These are phyloP conservation scores for Micrasema minimum DNA, from an alignment of 1,140 invertebrate genomes.

Conservation along the genomic window DNA sequence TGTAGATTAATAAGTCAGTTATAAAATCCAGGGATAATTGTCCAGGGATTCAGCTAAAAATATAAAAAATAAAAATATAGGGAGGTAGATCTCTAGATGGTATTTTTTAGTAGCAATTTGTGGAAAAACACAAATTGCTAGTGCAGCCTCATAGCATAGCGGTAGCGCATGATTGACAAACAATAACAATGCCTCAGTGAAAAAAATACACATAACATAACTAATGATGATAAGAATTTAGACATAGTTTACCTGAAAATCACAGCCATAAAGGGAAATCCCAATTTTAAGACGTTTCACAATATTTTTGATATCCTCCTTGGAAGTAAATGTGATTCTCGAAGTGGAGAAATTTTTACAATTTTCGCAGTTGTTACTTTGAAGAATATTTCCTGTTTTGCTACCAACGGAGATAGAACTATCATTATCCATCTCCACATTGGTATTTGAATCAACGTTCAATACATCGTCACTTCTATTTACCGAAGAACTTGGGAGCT, in stretches of 20 bases:
- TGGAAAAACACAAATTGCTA: no score
- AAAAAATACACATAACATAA: no score
- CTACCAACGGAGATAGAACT: conserved; percentile 57
- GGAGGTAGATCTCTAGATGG: no score
- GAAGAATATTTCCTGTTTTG: conserved; percentile 51
- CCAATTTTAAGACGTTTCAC: conserved; percentile 62
- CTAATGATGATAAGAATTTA: neutral
- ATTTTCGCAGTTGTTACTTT: neutral
- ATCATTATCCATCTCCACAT: neutral
- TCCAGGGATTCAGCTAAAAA: neutral
- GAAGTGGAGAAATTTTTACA: conserved; percentile 43
- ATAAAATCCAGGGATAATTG: neutral
- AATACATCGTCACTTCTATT: neutral
- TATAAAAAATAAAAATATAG: neutral
- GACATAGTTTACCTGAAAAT: conserved; percentile 58
- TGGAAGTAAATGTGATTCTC: conserved; percentile 56
- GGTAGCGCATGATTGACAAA: no score
- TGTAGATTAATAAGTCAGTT: neutral
- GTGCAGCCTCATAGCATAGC: no score
- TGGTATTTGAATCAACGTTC: neutral
- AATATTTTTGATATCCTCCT: conserved; percentile 53
- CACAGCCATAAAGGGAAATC: conserved; percentile 62
- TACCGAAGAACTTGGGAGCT: neutral
- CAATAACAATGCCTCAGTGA: no score
- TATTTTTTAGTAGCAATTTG: no score